Conservation (phyloP, 2,888 invertebrate species). For the Drosophila colorata region DNA sequence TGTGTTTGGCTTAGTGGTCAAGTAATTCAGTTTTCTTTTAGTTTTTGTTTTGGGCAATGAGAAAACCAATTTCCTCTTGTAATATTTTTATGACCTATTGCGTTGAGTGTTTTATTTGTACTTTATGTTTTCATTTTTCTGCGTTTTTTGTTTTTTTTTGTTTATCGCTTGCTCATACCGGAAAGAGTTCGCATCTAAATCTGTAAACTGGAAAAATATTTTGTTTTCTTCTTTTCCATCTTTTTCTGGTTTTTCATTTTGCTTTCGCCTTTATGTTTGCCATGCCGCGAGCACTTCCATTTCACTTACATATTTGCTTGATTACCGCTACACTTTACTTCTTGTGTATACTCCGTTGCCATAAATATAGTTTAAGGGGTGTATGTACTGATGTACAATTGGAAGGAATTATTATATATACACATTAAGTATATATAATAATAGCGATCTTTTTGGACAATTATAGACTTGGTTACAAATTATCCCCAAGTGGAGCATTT, state of each 20-base stretch:
- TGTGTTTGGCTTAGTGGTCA: constrained; percentile 20
- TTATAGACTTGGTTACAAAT: too few relatives aligned
- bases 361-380: too few relatives aligned
- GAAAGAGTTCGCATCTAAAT: constrained; percentile 17
- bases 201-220: constrained; percentile 14
- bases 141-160: background rate
- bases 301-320: constrained; percentile 29
- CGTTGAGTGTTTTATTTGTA: constrained; percentile 30
- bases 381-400: too few relatives aligned
- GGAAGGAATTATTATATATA: too few relatives aligned
- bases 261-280: background rate
- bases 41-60: constrained; percentile 11
- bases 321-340: constrained; percentile 32
- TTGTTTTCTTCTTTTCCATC: constrained; percentile 15
- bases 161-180: constrained; percentile 20
- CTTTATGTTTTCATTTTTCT: background rate
- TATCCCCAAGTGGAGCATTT: too few relatives aligned
- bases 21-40: constrained; percentile 16
- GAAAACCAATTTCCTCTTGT: constrained; percentile 43
- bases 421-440: too few relatives aligned
- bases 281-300: background rate
- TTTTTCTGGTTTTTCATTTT: constrained; percentile 10
- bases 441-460: too few relatives aligned
- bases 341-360: constrained; percentile 5
- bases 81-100: constrained; percentile 35